phyloP scores from a whole-genome alignment of 2,113 vertebrate species.

The Calidris pugnax region DNA sequence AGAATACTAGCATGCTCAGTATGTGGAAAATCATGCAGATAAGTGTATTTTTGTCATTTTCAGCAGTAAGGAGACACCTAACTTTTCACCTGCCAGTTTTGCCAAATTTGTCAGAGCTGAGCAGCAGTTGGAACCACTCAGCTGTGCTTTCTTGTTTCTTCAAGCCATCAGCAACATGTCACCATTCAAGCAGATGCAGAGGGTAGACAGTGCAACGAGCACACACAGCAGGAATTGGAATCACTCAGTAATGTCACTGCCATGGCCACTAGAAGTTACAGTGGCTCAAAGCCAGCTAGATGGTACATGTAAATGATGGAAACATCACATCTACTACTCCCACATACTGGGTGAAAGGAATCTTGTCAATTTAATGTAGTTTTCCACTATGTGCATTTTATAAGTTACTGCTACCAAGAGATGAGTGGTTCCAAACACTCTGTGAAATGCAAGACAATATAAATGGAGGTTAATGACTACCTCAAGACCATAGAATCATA shows the following conservation, averaged over 20 bases:
- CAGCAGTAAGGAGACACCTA: neutral
- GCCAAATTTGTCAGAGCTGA: neutral
- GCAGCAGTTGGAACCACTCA: neutral
- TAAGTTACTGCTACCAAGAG: neutral
- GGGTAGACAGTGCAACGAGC: neutral
- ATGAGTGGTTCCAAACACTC: neutral
- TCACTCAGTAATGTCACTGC: neutral
- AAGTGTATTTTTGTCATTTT: neutral
- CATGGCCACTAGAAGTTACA: fast-evolving
- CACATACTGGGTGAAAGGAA: neutral
- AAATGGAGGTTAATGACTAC: neutral
- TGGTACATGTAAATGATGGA: neutral
- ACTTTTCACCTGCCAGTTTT: neutral
- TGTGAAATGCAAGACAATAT: fast-evolving
- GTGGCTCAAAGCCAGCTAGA: neutral
- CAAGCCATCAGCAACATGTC: neutral
- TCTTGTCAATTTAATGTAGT: neutral
- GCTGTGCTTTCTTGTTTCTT: neutral
- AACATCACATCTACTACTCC: neutral
- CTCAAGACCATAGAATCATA: neutral
- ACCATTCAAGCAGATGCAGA: neutral
- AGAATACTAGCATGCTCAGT: neutral
- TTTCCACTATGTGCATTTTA: neutral
- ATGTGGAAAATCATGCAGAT: neutral
- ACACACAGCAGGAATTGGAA: neutral